These are phyloP conservation scores for Agriopis aurantiaria DNA, from an alignment of 2,888 invertebrate genomes.

Conservation along the genomic window DNA sequence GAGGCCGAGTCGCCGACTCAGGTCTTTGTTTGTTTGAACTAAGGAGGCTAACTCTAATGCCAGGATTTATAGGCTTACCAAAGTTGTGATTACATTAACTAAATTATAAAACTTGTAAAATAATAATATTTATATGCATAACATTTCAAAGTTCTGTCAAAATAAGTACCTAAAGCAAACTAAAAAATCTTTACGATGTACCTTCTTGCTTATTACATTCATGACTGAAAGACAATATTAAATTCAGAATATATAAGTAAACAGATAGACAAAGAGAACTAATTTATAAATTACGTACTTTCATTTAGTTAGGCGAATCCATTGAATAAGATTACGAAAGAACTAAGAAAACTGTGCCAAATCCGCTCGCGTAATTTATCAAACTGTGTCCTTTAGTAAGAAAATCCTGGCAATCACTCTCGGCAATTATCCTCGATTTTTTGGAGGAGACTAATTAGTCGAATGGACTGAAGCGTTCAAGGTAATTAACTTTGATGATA, in stretches of 20 bases:
- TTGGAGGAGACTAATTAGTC: constrained; percentile 77
- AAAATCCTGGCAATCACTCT: constrained; percentile 80
- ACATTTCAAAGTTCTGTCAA: too few relatives aligned
- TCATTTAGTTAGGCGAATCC: constrained; percentile 21
- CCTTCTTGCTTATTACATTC: too few relatives aligned
- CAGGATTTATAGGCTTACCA: too few relatives aligned
- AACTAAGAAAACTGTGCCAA: constrained; percentile 50
- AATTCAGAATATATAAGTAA: too few relatives aligned
- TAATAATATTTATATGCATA: too few relatives aligned
- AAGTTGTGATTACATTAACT: too few relatives aligned
- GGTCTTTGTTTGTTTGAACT: too few relatives aligned
- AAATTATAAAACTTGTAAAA: too few relatives aligned
- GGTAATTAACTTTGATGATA: constrained; percentile 80
- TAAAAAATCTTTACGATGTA: background rate
- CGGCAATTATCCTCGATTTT: constrained; percentile 79
- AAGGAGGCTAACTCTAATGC: too few relatives aligned
- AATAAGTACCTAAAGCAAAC: too few relatives aligned
- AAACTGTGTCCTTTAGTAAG: constrained; percentile 68
- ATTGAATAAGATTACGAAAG: constrained; percentile 38
- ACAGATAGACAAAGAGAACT: background rate
- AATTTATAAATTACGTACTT: constrained; percentile 11
- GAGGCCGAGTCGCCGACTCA: too few relatives aligned
- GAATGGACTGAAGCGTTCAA: constrained; percentile 76
- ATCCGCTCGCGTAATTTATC: constrained; percentile 65
- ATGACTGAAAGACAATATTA: background rate